These are phyloP conservation scores for Aplidium turbinatum DNA, from an alignment of 23 tunicate species.

Conservation along the genomic window DNA sequence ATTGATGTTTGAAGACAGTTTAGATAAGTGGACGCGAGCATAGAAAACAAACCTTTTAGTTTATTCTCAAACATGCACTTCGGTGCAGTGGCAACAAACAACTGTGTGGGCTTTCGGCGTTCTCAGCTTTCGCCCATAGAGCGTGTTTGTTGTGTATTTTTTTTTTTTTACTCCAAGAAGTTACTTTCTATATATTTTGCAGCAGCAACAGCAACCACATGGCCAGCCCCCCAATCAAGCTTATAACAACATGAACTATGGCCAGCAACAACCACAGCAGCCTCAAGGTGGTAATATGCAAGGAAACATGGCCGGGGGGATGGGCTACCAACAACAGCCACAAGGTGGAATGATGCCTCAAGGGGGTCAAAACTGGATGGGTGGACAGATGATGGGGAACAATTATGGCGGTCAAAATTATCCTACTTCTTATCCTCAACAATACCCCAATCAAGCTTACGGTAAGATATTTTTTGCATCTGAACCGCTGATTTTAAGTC, in stretches of 20 bases:
- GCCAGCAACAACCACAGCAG: constrained; percentile 8
- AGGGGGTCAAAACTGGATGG: constrained; percentile 40
- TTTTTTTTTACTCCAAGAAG: constrained; percentile 1
- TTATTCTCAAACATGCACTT: too few relatives aligned
- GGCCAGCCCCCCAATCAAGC: too few relatives aligned
- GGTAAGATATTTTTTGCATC: constrained; percentile 20
- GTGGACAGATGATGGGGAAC: constrained; percentile 38
- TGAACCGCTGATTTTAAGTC: neutral
- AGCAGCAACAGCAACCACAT: constrained; percentile 20
- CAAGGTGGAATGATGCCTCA: constrained; percentile 28
- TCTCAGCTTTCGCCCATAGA: too few relatives aligned
- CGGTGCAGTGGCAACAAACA: too few relatives aligned
- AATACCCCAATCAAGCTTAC: constrained; percentile 47
- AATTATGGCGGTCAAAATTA: constrained; percentile 69
- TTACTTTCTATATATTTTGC: neutral
- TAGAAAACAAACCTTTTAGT: too few relatives aligned
- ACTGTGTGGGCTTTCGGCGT: too few relatives aligned
- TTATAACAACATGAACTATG: constrained; percentile 26
- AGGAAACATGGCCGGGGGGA: neutral
- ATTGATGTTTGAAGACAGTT: too few relatives aligned
- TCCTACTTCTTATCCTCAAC: constrained; percentile 65
- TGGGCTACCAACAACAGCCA: constrained; percentile 28
- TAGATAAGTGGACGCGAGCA: too few relatives aligned
- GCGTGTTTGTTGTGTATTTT: too few relatives aligned
- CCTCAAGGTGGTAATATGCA: too few relatives aligned